phyloP scores from a whole-genome alignment of 2,113 vertebrate species.

The Bufo bufo region DNA sequence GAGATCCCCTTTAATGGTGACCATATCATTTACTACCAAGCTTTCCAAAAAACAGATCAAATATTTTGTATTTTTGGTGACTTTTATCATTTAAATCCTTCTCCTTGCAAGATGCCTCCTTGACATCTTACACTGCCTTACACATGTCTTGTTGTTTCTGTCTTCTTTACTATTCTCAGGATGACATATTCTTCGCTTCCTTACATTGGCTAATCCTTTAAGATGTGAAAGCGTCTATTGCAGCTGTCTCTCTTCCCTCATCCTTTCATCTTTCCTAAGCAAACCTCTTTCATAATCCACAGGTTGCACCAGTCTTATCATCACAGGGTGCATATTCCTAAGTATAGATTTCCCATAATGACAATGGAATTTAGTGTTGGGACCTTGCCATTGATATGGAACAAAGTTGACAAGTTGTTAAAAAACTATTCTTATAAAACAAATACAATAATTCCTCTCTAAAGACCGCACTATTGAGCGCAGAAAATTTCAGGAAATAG shows the following conservation, averaged over 20 bases:
- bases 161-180: neutral
- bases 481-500: no score
- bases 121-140: neutral
- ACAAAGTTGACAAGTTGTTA: neutral
- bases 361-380: neutral
- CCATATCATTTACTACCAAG: neutral
- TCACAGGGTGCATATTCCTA: neutral
- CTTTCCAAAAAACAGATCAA: neutral
- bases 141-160: neutral
- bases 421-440: neutral
- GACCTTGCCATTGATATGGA: neutral
- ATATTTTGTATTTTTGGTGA: neutral
- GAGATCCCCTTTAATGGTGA: neutral
- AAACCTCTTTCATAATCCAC: neutral
- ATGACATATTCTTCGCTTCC: conserved; percentile 7
- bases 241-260: conserved; percentile 6
- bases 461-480: no score
- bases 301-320: neutral
- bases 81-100: neutral
- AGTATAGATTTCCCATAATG: neutral
- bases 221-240: conserved; percentile 15
- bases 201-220: conserved; percentile 22
- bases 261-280: conserved; percentile 13
- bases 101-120: neutral
- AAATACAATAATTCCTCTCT: no score